Evolutionary conservation across 2,888 invertebrate species (phyloP), one percentile per base, ranked within the genome.

Genomic region (Rhagium mordax): DNA sequence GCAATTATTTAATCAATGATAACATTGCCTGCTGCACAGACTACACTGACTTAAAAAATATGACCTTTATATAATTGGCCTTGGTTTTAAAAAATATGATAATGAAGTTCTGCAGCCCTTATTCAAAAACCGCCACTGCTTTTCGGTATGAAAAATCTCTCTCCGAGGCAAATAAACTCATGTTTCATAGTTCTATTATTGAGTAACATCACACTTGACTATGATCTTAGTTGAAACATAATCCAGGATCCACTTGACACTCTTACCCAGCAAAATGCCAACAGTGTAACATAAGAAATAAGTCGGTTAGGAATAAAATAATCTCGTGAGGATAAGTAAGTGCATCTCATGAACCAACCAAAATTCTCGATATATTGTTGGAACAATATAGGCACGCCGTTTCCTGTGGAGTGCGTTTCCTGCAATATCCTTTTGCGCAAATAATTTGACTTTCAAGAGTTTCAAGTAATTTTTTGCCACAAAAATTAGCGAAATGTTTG

Each of bases 201-300:
- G 53, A 65, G 53, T 65, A 65, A 65, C 65, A 33, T 53, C 29
- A 53, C 65, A 65, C 65, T 65, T 20, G 53, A 10, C 33, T 16
- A 18, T 16, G 33, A 51, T 2, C 10, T 65, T 53, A 70, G 20
- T 6, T 61, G 70, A 29, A 70, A 70, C 61, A 61, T 16, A 27
- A 70, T 49, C 70, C 70, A 60, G 53, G 60, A 70, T 61, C 60
- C 61, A 70, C 70, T 70, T 70, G 70, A 70, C 29, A 61, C 61
- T 61, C 33, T 61, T 61, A 51, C 13, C 33, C 61, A 61, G 41
- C 59, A 61, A n/a, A 59, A 24, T 47, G 8, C 61, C n/a, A 61
- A 33, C 20, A 2, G 59, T 47, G 70, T 61, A 70, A 69, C 15
- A 27, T 13, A 60, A 69, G 60, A 60, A 49, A 59, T 24, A 55